These are phyloP conservation scores for Heliocidaris tuberculata DNA, from an alignment of 35 echinoderm and acorn worm genomes.

Conservation along the genomic window DNA sequence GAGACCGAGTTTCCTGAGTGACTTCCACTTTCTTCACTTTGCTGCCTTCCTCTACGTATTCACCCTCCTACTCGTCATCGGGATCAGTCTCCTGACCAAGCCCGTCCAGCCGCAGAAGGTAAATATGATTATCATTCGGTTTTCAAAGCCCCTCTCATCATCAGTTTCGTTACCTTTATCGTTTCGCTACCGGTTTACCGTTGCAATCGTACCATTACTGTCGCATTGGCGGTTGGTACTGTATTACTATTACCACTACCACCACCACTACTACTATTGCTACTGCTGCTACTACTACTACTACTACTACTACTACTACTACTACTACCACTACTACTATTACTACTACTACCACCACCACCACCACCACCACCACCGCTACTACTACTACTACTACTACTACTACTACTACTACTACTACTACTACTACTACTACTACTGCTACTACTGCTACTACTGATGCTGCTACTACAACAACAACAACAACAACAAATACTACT, in stretches of 20 bases:
- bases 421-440: no score
- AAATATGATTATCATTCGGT: background rate
- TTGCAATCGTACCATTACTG: background rate
- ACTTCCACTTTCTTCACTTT: slow-evolving; percentile 88
- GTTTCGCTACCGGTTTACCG: background rate
- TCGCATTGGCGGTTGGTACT: background rate
- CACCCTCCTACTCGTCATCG: slow-evolving; percentile 48
- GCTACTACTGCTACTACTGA: no score
- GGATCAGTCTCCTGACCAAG: slow-evolving; percentile 74
- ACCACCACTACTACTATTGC: background rate
- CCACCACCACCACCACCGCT: no score
- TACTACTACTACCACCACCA: no score
- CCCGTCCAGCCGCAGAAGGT: slow-evolving; percentile 47
- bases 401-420: no score
- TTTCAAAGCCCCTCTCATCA: background rate
- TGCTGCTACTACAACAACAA: no score
- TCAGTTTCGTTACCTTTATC: background rate
- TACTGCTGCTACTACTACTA: background rate
- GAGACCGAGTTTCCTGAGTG: slow-evolving; percentile 47
- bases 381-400: no score
- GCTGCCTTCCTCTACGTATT: slow-evolving; percentile 65
- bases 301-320: no score
- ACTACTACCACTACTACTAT: no score
- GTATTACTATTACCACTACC: background rate
- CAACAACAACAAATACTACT: no score